phyloP scores from a whole-genome alignment of 1,140 invertebrate species.

The Pseudomyrmex pallidus region DNA sequence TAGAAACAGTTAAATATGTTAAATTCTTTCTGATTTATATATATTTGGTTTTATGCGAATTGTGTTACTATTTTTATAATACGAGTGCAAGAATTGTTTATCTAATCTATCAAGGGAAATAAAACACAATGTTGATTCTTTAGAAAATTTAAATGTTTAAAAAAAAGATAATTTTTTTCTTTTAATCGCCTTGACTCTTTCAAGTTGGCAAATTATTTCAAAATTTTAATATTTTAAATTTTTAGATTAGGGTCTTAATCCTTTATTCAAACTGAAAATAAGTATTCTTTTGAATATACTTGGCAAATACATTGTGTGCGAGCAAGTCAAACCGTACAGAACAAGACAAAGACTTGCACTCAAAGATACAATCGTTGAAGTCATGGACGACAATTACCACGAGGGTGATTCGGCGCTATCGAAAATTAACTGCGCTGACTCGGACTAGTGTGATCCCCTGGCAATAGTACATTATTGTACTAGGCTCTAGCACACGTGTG shows the following conservation, averaged over 20 bases:
- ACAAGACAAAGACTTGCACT: too few species aligned
- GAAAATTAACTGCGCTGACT: slow-evolving; percentile 60
- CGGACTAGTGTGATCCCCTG: slow-evolving; percentile 51
- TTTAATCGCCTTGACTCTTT: not conserved
- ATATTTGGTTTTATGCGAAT: not conserved
- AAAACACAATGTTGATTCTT: not conserved
- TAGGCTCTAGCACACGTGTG: slow-evolving; percentile 44
- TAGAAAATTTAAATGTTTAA: too few species aligned
- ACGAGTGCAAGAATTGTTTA: slow-evolving; percentile 17
- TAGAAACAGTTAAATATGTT: slow-evolving; percentile 26
- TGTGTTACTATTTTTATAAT: not conserved
- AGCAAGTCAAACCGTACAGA: not conserved
- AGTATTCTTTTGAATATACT: not conserved
- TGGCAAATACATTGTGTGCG: not conserved
- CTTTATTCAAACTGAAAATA: too few species aligned
- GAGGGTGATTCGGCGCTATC: slow-evolving; percentile 53
- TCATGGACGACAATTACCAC: slow-evolving; percentile 53
- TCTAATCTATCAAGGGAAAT: not conserved
- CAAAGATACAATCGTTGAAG: slow-evolving; percentile 38
- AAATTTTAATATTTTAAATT: not conserved
- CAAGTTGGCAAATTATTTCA: not conserved
- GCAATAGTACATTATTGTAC: slow-evolving; percentile 59
- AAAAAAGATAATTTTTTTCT: not conserved
- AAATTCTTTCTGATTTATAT: not conserved
- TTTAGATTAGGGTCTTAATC: too few species aligned